Conservation (phyloP, 2,888 invertebrate genomes). For the Baccha elongata region DNA sequence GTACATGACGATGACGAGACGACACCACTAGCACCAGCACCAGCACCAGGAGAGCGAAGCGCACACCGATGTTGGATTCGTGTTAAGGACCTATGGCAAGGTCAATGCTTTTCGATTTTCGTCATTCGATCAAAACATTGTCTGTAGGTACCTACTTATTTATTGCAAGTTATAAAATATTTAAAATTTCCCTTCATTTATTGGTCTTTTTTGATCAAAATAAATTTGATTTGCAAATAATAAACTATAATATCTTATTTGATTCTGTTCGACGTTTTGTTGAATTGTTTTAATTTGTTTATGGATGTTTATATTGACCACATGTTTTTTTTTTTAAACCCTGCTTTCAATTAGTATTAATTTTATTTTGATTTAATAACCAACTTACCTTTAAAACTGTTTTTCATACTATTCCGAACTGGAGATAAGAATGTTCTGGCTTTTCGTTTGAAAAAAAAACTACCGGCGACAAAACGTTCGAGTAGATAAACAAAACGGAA, state of each 20-base stretch:
- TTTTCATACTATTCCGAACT: slow-evolving; percentile 75
- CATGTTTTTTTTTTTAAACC: too few species aligned
- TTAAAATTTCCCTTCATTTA: too few species aligned
- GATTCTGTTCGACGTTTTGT: too few species aligned
- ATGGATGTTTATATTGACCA: too few species aligned
- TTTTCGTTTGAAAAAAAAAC: slow-evolving; percentile 6
- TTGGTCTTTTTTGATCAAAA: too few species aligned
- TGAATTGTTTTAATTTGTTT: too few species aligned
- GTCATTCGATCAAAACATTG: too few species aligned
- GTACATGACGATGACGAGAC: slow-evolving; percentile 3
- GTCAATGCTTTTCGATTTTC: slow-evolving; percentile 76
- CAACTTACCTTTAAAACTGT: slow-evolving; percentile 74
- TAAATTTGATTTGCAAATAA: too few species aligned
- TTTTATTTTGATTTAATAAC: too few species aligned
- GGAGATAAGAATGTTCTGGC: slow-evolving; percentile 43
- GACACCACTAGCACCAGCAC: slow-evolving; percentile 24
- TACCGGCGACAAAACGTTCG: slow-evolving; percentile 31
- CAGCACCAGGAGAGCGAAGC: slow-evolving; percentile 25
- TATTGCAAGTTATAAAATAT: too few species aligned
- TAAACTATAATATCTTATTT: too few species aligned
- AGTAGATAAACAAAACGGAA: slow-evolving; percentile 46
- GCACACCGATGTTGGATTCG: slow-evolving; percentile 51
- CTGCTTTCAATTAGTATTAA: too few species aligned
- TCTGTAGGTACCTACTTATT: neutral
- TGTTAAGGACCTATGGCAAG: slow-evolving; percentile 76